Conservation (phyloP, 2,888 invertebrate species). For the Orgyia antiqua region DNA sequence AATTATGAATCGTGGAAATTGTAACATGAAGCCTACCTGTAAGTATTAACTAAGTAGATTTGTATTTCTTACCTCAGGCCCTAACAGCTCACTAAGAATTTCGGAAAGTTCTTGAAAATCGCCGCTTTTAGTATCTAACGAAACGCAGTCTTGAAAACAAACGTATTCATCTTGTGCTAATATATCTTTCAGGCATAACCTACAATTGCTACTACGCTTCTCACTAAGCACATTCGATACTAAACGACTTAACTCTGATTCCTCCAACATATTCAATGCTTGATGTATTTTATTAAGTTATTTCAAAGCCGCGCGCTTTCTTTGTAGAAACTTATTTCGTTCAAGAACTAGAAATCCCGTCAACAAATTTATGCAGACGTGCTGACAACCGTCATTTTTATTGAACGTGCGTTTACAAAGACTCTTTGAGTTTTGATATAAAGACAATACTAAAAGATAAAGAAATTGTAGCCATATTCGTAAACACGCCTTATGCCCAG, state of each 20-base stretch:
- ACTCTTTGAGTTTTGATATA: no score
- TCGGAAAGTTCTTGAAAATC: conserved; percentile 34
- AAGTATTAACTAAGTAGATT: no score
- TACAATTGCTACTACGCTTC: conserved; percentile 56
- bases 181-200: conserved; percentile 58
- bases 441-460: no score
- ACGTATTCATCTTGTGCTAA: conserved; percentile 43
- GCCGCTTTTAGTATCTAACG: conserved; percentile 23
- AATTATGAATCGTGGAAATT: no score
- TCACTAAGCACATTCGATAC: conserved; percentile 51
- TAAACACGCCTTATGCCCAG: no score
- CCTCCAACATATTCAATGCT: conserved; percentile 31
- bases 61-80: conserved; percentile 43
- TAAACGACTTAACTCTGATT: conserved; percentile 39
- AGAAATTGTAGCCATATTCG: no score
- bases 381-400: no score
- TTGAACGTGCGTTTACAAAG: no score
- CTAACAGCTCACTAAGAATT: conserved; percentile 38
- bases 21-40: no score
- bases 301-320: conserved; percentile 39
- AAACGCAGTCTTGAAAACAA: conserved; percentile 47
- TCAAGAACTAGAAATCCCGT: conserved; percentile 54
- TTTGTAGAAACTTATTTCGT: conserved; percentile 42
- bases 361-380: no score
- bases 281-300: conserved; percentile 3